A percentile compares a stretch with the other conserved stretches of the same genome.
Conservation (phyloP, 1,140 invertebrate genomes). For the Hycleus phaleratus region DNA sequence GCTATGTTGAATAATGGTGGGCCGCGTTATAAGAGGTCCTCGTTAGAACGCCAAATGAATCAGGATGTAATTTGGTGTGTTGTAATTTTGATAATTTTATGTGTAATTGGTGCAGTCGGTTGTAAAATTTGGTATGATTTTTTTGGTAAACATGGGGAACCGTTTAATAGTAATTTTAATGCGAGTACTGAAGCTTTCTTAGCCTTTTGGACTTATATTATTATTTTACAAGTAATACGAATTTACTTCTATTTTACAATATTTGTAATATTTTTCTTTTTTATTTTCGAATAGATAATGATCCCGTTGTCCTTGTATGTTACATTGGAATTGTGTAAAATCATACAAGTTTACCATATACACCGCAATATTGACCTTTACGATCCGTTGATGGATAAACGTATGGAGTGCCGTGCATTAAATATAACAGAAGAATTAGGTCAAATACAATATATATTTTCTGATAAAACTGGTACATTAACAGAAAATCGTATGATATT, state of each 20-base stretch:
- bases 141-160: slow-evolving; percentile 48
- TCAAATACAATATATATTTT: slow-evolving; percentile 94
- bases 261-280: too few species aligned
- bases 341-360: slow-evolving; percentile 93
- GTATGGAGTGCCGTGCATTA: slow-evolving; percentile 88
- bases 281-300: slow-evolving; percentile 62
- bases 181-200: slow-evolving; percentile 74
- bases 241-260: not conserved
- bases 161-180: slow-evolving; percentile 52
- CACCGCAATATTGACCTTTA: slow-evolving; percentile 83
- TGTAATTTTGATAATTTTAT: slow-evolving; percentile 82
- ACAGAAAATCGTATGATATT: slow-evolving; percentile 99
- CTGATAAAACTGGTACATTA: slow-evolving; percentile 94
- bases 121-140: slow-evolving; percentile 75
- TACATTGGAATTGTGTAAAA: slow-evolving; percentile 93
- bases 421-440: slow-evolving; percentile 97
- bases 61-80: slow-evolving; percentile 95
- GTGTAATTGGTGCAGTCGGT: slow-evolving; percentile 83
- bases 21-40: slow-evolving; percentile 89
- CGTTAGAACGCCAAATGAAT: slow-evolving; percentile 90
- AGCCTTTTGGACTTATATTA: slow-evolving; percentile 92
- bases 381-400: slow-evolving; percentile 73
- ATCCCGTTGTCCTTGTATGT: slow-evolving; percentile 96
- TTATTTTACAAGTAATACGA: slow-evolving; percentile 74
- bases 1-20: slow-evolving; percentile 97